Conservation (phyloP, 2,113 vertebrate species). For the Rhabdornis inornatus region DNA sequence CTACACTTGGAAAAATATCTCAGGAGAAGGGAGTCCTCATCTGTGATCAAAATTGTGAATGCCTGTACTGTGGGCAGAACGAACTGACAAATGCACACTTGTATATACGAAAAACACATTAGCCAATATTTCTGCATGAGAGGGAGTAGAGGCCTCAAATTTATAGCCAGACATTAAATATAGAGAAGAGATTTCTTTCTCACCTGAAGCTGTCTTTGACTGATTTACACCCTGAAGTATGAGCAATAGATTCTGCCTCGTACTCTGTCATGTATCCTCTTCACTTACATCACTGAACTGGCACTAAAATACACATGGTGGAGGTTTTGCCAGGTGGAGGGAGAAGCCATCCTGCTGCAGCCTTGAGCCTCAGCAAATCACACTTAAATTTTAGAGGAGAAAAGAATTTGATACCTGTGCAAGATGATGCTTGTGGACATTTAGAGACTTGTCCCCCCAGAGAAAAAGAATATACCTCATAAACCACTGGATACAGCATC, state of each 20-base stretch:
- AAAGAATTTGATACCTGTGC: not conserved
- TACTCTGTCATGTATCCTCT: not conserved
- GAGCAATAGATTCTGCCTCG: not conserved
- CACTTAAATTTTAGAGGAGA: not conserved
- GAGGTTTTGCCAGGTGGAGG: not conserved
- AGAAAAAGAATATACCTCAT: not conserved
- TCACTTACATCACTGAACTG: not conserved
- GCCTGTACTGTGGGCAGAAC: not conserved
- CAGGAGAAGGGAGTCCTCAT: not conserved
- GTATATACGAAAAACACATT: not conserved
- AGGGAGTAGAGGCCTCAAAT: not conserved
- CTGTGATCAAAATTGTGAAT: not conserved
- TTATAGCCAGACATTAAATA: constrained; percentile 10
- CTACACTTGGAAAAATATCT: not conserved
- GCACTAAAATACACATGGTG: not conserved
- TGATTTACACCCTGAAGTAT: not conserved
- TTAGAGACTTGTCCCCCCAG: not conserved
- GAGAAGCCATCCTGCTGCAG: not conserved
- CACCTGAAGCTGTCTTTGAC: not conserved
- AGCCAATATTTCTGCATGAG: not conserved
- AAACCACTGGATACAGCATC: not conserved
- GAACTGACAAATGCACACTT: not conserved
- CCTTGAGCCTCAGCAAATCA: not conserved
- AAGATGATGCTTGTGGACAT: not conserved
- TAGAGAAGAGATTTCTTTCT: not conserved